phyloP scores from a whole-genome alignment of 2,797 vertebrate species.

The Argya squamiceps region DNA sequence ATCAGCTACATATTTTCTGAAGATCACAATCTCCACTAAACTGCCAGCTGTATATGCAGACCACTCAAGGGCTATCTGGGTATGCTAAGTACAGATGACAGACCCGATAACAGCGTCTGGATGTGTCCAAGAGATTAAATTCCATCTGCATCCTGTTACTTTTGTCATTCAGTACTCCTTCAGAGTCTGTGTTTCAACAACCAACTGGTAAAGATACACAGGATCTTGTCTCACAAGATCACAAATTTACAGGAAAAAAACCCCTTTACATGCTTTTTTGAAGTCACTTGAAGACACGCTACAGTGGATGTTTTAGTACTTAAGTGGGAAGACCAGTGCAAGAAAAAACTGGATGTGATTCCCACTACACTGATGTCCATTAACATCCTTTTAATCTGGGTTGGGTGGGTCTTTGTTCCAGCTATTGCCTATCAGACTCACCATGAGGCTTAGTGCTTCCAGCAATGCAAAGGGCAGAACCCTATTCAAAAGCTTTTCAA shows the following conservation, averaged over 20 bases:
- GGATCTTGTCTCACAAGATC: neutral
- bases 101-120: neutral
- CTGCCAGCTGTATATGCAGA: conserved; percentile 14
- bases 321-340: neutral
- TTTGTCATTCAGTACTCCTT: neutral
- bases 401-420: neutral
- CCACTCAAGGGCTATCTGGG: conserved; percentile 29
- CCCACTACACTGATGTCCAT: neutral
- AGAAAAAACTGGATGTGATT: neutral
- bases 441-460: neutral
- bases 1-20: neutral
- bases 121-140: conserved; percentile 39
- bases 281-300: neutral
- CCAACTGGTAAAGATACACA: neutral
- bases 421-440: neutral
- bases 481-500: neutral
- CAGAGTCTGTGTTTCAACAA: neutral
- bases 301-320: neutral
- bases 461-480: neutral
- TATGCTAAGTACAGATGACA: conserved; percentile 33
- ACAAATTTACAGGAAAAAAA: neutral
- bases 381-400: neutral
- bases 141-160: neutral
- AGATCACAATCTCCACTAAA: conserved; percentile 22
- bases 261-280: neutral